Base-by-base conservation (phyloP, 2,113 vertebrate species). In the Pelobates fuscus region DNA sequence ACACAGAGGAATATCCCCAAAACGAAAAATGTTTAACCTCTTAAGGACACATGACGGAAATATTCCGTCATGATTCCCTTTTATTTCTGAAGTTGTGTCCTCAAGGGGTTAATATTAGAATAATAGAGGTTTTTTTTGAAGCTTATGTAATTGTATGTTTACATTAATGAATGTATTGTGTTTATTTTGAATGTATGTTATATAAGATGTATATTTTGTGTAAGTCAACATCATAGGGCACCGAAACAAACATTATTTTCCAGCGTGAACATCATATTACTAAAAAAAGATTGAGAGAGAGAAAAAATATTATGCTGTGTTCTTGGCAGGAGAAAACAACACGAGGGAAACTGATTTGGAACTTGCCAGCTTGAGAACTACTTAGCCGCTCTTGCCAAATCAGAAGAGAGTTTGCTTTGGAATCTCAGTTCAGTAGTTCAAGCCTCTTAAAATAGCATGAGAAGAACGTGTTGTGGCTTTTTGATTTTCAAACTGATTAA, bases 361-460 rank as follows among this genome's bases (percentile, higher is more conserved):
- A 78, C 54, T 71, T 44, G 83, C 82, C 86, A 86, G 7, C 74
- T 86, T 78, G 77, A 80, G 84, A 83, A 82, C 81, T 82, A 71
- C 85, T 81, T 85, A 83, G 10, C 43, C 78, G 49, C 59, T 80
- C 0, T 2, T 84, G 86, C 87, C 87, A 88, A 87, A 84, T 83
- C 85, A 82, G 84, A 86, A 81, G 63, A 78, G 81, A 82, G 82
- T 84, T 85, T 87, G 73, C 82, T 84, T 84, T 85, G 85, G 83
- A 85, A 80, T 86, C 85, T 84, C 80, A 52, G 78, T 84, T 75
- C 80, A 79, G 52, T 70, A 81, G 85, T 82, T 88, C 83, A 78
- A 37, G 59, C 55, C 84, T 41, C 85, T 88, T 85, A 83, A 86
- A 83, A 81, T 74, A 83, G 81, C 74, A 80, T 79, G 77, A 60